Percentiles rank a stretch among this genome's conserved stretches.
phyloP scores from a whole-genome alignment of 2,797 vertebrate species.

The Chromobotia macracanthus region DNA sequence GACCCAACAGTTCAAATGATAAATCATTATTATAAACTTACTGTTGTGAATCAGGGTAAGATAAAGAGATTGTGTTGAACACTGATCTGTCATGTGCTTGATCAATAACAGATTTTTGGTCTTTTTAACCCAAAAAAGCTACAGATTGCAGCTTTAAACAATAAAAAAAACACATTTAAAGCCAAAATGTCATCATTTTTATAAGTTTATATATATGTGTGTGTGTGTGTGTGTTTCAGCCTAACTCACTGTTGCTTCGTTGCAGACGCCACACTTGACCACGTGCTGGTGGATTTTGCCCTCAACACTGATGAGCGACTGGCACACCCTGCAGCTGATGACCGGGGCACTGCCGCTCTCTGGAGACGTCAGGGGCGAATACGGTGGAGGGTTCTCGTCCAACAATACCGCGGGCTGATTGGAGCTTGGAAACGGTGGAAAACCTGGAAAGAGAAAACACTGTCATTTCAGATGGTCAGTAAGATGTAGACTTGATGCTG shows the following conservation, averaged over 20 bases:
- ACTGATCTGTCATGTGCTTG: too few relatives aligned
- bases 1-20: too few relatives aligned
- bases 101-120: too few relatives aligned
- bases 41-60: too few relatives aligned
- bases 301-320: constrained; percentile 91
- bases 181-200: too few relatives aligned
- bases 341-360: constrained; percentile 89
- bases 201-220: too few relatives aligned
- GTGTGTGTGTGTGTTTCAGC: background rate
- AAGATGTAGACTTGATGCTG: background rate
- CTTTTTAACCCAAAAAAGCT: too few relatives aligned
- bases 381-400: constrained; percentile 88
- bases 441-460: constrained; percentile 67
- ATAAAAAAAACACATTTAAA: too few relatives aligned
- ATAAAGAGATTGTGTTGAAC: too few relatives aligned
- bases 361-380: constrained; percentile 88
- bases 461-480: too few relatives aligned
- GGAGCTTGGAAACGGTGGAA: constrained; percentile 82
- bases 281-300: constrained; percentile 86
- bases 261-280: constrained; percentile 92
- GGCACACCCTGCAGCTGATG: constrained; percentile 91
- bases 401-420: constrained; percentile 83
- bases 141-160: too few relatives aligned
- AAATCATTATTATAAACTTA: too few relatives aligned
- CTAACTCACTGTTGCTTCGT: constrained; percentile 88